Conservation (phyloP, 2,113 vertebrate genomes). For the Sigmodon hispidus region DNA sequence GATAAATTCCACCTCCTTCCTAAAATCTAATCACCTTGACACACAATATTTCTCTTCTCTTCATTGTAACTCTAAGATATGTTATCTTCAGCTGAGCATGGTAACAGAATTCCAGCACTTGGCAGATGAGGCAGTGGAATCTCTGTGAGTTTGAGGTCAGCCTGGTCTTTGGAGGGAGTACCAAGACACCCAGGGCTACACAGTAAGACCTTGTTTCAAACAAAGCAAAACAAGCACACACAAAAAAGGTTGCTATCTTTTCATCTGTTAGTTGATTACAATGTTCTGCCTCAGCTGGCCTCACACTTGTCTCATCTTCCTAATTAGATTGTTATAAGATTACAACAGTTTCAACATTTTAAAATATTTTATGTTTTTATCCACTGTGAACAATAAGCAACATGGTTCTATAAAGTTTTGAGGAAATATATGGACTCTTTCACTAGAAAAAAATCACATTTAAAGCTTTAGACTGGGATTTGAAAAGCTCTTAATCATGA, state of each 20-base stretch:
- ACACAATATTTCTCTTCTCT: neutral
- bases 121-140: neutral
- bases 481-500: neutral
- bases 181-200: neutral
- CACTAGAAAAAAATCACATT: neutral
- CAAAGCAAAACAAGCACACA: neutral
- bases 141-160: neutral
- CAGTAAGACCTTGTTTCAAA: neutral
- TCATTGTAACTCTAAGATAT: neutral
- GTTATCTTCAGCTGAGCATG: neutral
- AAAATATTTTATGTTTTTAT: constrained; percentile 26
- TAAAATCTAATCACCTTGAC: constrained; percentile 2
- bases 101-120: neutral
- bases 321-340: neutral
- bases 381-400: neutral
- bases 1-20: neutral
- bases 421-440: neutral
- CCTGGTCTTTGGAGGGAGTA: neutral
- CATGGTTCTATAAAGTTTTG: neutral
- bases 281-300: constrained; percentile 6
- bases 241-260: neutral
- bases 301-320: constrained; percentile 26
- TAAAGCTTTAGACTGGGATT: neutral
- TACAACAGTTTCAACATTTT: neutral
- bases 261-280: neutral